These are phyloP conservation scores for Whitmania pigra DNA, from an alignment of 1,140 invertebrate genomes.

Conservation along the genomic window DNA sequence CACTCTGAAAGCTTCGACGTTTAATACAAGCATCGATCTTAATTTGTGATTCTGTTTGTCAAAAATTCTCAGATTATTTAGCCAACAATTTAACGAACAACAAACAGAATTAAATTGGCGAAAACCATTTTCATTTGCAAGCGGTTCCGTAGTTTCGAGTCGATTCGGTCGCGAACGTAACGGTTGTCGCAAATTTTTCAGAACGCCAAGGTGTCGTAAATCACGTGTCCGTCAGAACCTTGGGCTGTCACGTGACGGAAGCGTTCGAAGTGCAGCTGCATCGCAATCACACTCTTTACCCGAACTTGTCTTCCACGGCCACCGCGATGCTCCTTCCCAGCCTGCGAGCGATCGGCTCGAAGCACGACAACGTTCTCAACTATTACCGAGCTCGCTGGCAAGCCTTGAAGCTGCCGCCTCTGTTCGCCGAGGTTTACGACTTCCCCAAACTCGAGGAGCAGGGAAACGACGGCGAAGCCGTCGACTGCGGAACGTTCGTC, in stretches of 20 bases:
- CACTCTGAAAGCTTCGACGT: neutral
- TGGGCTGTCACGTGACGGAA: conserved; percentile 71
- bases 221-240: conserved; percentile 61
- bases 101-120: neutral
- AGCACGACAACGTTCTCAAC: conserved; percentile 69
- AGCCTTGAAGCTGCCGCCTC: conserved; percentile 67
- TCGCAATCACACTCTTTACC: conserved; percentile 46
- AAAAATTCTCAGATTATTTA: neutral
- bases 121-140: neutral
- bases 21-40: neutral
- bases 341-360: conserved; percentile 63
- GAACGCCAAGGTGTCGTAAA: conserved; percentile 62
- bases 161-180: neutral
- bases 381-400: conserved; percentile 72
- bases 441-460: conserved; percentile 79
- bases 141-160: neutral
- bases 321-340: conserved; percentile 59
- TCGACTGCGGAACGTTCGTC: neutral
- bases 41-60: neutral
- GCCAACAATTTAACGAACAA: neutral
- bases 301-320: conserved; percentile 56
- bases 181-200: conserved; percentile 26
- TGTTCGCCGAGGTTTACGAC: conserved; percentile 94
- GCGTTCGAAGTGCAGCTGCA: conserved; percentile 64
- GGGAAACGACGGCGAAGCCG: conserved; percentile 12